These are phyloP conservation scores for Apis mellifera DNA, from an alignment of 1,140 invertebrate genomes.

Conservation along the genomic window DNA sequence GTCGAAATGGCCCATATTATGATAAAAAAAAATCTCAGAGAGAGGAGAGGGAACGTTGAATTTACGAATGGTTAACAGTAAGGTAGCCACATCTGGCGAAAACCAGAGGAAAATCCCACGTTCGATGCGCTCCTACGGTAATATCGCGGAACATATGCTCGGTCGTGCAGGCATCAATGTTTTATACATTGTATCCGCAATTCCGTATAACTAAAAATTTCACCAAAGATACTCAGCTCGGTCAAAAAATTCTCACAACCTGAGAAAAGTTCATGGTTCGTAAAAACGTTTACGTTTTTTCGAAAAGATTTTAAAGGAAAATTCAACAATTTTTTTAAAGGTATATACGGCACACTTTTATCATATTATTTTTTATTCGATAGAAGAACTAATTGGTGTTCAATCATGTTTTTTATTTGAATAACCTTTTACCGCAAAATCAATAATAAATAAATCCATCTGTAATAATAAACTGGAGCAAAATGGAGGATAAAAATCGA, in stretches of 20 bases:
- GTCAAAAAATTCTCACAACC: neutral
- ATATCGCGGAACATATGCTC: neutral
- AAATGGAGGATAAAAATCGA: too few relatives aligned
- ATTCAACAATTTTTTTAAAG: too few relatives aligned
- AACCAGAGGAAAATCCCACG: constrained; percentile 21
- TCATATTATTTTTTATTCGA: too few relatives aligned
- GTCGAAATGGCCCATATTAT: too few relatives aligned
- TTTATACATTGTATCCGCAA: neutral
- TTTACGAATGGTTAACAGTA: neutral
- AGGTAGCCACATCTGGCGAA: constrained; percentile 35
- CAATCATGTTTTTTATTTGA: too few relatives aligned
- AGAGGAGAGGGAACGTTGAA: neutral
- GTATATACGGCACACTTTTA: too few relatives aligned
- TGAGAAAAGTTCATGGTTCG: neutral
- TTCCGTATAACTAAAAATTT: neutral
- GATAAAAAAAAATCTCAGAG: neutral
- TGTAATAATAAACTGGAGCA: too few relatives aligned
- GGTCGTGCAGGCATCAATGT: neutral
- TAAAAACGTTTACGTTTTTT: too few relatives aligned
- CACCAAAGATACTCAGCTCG: neutral
- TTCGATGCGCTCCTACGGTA: constrained; percentile 12
- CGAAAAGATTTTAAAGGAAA: too few relatives aligned
- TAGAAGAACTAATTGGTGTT: too few relatives aligned
- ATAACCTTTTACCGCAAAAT: too few relatives aligned
- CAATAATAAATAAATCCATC: too few relatives aligned